Base-by-base conservation (phyloP, 2,888 invertebrate genomes). In the Ectemnius lituratus region DNA sequence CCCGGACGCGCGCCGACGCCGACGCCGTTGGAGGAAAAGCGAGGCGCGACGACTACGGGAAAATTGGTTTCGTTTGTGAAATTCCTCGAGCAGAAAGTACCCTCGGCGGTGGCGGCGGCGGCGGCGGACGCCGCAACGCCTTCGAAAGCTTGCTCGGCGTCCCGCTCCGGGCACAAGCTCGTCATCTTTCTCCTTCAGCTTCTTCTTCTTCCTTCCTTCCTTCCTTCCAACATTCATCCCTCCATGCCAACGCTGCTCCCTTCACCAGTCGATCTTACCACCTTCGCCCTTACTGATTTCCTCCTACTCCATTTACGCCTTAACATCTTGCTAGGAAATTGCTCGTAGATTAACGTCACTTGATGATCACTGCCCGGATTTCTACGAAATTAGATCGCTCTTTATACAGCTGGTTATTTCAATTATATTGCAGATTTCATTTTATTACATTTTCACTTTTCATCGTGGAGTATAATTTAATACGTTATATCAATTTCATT, bases 1-100 rank as follows among this genome's bases (percentile, higher is more conserved):
- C 72, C 62, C 49, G 52, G 60, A 56, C 37, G 37, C 37, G 11
- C 37, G 37, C 37, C 37, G 37, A 6, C 11, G 37, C 2, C 23
- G 23, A 23, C 23, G 23, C 23, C 23, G 37, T 37, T 47, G 16
- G 59, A 18, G 65, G 46, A 66, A 37, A 16, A 16, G 27, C 56
- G 52, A 76, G 63, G 61, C 57, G 27, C 59, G 66, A 69, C 37
- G 67, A 69, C 66, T 61, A 60, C 75, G 76, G 72, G 81, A 84
- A 82, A 83, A 83, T 83, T 83, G 82, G 79, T 83, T 83, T 83
- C 81, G 82, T 81, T 83, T 83, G 82, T 75, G 84, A 81, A 72
- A 83, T 84, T 81, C 71, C 79, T 79, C 74, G 74, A 60, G 76
- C 72, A 72, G 73, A 77, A 79, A 74, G 76, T 74, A 76, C 73